Evolutionary conservation across 1,140 invertebrate species (phyloP).

Genomic region (Sinella curviseta): DNA sequence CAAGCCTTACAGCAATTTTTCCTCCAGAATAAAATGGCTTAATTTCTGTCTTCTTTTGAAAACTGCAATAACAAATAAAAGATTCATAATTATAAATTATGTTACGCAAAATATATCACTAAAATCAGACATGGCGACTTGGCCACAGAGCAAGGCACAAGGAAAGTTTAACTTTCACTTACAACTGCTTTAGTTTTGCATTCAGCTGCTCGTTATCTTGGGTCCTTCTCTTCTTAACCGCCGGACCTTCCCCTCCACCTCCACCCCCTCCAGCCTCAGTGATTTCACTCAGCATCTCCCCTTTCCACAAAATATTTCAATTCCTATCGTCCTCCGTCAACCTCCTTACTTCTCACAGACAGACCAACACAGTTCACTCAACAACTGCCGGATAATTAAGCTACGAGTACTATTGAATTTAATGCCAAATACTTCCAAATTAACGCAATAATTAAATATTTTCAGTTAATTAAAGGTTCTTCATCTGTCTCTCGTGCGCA

Average conservation of each 20-base stretch:
- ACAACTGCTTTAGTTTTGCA: conserved; percentile 46
- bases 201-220: conserved; percentile 32
- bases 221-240: neutral
- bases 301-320: neutral
- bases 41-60: conserved; percentile 71
- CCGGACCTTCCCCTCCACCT: conserved; percentile 4
- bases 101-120: too few relatives aligned
- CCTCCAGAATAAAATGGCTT: conserved; percentile 84
- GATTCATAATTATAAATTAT: too few relatives aligned
- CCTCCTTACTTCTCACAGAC: neutral
- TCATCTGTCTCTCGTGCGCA: too few relatives aligned
- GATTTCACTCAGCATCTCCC: conserved; percentile 17
- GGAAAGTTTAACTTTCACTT: conserved; percentile 7
- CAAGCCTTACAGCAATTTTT: conserved; percentile 64
- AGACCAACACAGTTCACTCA: neutral
- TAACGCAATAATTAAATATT: too few relatives aligned
- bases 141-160: neutral
- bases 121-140: conserved; percentile 29
- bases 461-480: too few relatives aligned
- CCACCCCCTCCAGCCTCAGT: neutral
- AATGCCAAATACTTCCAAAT: too few relatives aligned
- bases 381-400: too few relatives aligned
- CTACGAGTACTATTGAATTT: too few relatives aligned
- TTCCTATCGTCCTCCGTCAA: neutral
- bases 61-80: conserved; percentile 62